These are phyloP conservation scores for Cryptophagus acutangulus DNA, from an alignment of 2,888 invertebrate species.

Conservation along the genomic window DNA sequence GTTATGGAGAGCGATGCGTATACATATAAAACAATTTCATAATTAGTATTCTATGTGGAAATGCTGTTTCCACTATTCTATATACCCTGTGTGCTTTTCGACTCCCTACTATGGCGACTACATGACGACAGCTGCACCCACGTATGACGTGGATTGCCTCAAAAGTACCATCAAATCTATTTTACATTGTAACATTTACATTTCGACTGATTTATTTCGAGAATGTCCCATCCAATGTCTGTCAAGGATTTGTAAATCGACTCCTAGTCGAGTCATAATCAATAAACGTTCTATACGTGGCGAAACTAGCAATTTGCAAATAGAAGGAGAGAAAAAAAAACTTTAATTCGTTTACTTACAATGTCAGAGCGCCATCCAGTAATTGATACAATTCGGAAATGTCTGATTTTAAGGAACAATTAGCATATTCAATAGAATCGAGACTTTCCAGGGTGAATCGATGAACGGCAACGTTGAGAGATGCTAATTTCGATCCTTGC, in stretches of 20 bases:
- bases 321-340: slow-evolving; percentile 1
- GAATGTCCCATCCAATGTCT: background rate
- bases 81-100: slow-evolving; percentile 11
- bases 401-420: slow-evolving; percentile 57
- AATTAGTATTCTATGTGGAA: slow-evolving; percentile 33
- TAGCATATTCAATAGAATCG: slow-evolving; percentile 45
- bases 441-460: slow-evolving; percentile 52
- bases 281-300: no score
- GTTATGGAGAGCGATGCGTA: slow-evolving; percentile 18
- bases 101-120: slow-evolving; percentile 31
- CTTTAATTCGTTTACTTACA: slow-evolving; percentile 56
- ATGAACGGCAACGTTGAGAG: slow-evolving; percentile 56
- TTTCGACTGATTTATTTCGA: background rate
- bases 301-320: background rate
- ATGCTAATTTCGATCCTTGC: slow-evolving; percentile 55
- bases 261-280: no score
- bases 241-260: no score
- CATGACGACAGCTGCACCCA: slow-evolving; percentile 44
- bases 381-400: slow-evolving; percentile 62
- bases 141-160: slow-evolving; percentile 37
- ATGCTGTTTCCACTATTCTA: slow-evolving; percentile 21
- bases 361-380: slow-evolving; percentile 66
- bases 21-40: slow-evolving; percentile 25
- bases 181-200: slow-evolving; percentile 23
- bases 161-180: slow-evolving; percentile 34